Evolutionary conservation across 2,113 vertebrate species (phyloP).

Genomic region (Nipponia nippon): DNA sequence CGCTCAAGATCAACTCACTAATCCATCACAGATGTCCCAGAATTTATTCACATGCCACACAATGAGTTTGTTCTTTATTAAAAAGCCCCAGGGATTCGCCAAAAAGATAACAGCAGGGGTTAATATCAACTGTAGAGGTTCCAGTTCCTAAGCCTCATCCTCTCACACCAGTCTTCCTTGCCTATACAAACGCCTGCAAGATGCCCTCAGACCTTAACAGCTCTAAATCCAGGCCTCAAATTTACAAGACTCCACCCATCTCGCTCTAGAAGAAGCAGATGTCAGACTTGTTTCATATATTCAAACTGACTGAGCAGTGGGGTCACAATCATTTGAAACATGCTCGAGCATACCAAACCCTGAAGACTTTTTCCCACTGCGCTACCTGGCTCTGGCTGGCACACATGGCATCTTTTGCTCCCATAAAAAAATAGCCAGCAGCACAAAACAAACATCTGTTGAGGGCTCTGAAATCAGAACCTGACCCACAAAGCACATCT

Average conservation of each 20-base stretch:
- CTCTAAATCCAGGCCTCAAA: not conserved
- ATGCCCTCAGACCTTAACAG: not conserved
- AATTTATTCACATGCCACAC: not conserved
- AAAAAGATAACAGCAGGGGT: not conserved
- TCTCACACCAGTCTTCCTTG: not conserved
- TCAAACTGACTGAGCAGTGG: not conserved
- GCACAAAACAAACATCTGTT: not conserved
- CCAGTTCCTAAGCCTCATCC: not conserved
- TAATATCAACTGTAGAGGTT: not conserved
- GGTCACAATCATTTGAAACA: not conserved
- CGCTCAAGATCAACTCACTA: not conserved
- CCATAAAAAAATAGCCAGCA: not conserved
- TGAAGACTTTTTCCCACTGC: not conserved
- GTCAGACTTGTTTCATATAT: not conserved
- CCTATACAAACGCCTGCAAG: not conserved
- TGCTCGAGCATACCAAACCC: not conserved
- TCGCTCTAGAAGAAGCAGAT: not conserved
- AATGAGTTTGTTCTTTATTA: not conserved
- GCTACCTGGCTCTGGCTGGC: not conserved
- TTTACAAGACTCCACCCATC: rapidly evolving
- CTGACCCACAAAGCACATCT: not conserved
- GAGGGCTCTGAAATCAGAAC: not conserved
- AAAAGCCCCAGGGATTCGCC: not conserved
- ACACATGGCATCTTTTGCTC: rapidly evolving
- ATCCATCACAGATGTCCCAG: not conserved